These are phyloP conservation scores for Perca flavescens DNA, from an alignment of 2,113 vertebrate species.

Conservation along the genomic window DNA sequence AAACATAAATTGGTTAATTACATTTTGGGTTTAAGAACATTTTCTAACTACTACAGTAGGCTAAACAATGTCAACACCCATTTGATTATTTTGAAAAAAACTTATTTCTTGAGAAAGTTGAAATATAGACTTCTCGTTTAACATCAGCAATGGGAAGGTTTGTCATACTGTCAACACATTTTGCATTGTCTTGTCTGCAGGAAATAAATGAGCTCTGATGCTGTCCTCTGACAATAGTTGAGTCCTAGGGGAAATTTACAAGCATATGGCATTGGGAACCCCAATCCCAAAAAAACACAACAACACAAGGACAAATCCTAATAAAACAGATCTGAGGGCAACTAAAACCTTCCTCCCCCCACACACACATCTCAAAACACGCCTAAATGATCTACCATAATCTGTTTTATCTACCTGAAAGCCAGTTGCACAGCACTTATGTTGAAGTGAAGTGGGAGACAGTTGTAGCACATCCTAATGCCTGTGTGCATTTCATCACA, in stretches of 20 bases:
- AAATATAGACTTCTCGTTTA: slow-evolving; percentile 18
- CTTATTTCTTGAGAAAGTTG: background rate
- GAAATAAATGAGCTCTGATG: slow-evolving; percentile 70
- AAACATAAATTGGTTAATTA: background rate
- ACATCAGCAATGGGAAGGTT: slow-evolving; percentile 31
- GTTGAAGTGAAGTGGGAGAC: slow-evolving; percentile 23
- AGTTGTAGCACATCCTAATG: slow-evolving; percentile 39
- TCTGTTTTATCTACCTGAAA: slow-evolving; percentile 30
- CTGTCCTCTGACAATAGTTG: slow-evolving; percentile 44
- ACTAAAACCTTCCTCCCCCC: background rate
- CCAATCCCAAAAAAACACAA: slow-evolving; percentile 8
- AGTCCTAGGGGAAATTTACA: slow-evolving; percentile 60
- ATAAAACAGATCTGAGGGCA: slow-evolving; percentile 3
- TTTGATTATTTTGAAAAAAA: background rate
- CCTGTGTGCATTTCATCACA: slow-evolving; percentile 44
- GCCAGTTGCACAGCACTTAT: slow-evolving; percentile 19
- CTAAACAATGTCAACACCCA: background rate
- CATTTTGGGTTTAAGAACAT: background rate
- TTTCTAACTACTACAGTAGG: background rate
- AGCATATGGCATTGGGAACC: slow-evolving; percentile 42
- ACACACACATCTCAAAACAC: slow-evolving; percentile 21
- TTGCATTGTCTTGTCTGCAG: slow-evolving; percentile 45
- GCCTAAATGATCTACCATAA: slow-evolving; percentile 27
- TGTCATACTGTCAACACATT: slow-evolving; percentile 49
- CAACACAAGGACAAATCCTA: slow-evolving; percentile 14